Base-by-base conservation (phyloP, 2,888 invertebrate genomes). In the Tenodera sinensis region DNA sequence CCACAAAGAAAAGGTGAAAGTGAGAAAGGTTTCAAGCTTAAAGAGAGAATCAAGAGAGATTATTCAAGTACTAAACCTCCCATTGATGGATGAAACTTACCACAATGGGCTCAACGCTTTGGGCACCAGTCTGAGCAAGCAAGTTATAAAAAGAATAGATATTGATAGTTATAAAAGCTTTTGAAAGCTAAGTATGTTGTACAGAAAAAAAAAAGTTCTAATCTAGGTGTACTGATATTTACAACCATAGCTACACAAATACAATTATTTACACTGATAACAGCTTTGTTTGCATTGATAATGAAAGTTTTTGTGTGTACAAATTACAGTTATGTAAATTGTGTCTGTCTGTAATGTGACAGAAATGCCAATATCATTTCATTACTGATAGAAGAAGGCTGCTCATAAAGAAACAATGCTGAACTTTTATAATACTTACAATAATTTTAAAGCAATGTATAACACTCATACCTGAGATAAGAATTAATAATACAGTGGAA, bases 71-170 rank as follows among this genome's bases (percentile, higher is more conserved):
- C 34, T 42, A 83, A 83, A 83, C 27, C 84, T 82, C 84, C 54
- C 88, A 88, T n/a, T 88, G 83, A 83, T 83, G 83, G 42, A 83
- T 34, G 42, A 93, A 95, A 97, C 98, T 98, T 97, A 98, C 98
- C 97, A 98, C 97, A 94, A 98, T 98, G 93, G 98, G 98, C 95
- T 98, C 98, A 95, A 97, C 97, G 96, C 97, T 94, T 92, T 92
- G 92, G 91, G 93, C 93, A 91, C 93, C 93, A 91, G 92, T 92
- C 93, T 93, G 91, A 91, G 92, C 90, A 91, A 91, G 92, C 92
- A 92, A 91, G 92, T 92, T 92, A 92, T 93, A 92, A 92, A 92
- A 93, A 93, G 92, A 92, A 92, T 89, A 90, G 85, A 89, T 86
- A 54, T 81, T 28, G 82, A 87, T 14, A 87, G 81, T 87, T 87